Evolutionary conservation across 2,888 invertebrate genomes (phyloP).

Genomic region (Hirtodrosophila cameraria): DNA sequence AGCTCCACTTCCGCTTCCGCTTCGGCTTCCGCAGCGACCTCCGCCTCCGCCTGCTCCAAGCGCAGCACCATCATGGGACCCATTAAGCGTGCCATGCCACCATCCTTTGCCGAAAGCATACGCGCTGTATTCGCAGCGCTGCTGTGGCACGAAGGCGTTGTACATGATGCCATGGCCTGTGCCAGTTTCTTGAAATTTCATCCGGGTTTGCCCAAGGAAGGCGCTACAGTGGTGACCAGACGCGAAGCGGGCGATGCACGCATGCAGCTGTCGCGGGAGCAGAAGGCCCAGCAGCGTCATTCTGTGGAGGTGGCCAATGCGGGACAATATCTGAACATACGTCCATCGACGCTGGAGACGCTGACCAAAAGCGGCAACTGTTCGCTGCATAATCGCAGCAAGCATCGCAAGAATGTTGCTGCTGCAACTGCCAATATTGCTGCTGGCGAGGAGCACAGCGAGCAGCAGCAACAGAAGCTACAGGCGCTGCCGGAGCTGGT

Average conservation of each 20-base stretch:
- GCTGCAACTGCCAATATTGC: constrained; percentile 12
- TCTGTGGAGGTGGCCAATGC: constrained; percentile 93
- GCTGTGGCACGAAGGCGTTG: constrained; percentile 98
- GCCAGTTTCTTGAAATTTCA: constrained; percentile 98
- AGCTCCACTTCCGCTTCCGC: constrained; percentile 54
- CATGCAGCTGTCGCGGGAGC: constrained; percentile 84
- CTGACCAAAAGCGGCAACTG: constrained; percentile 91
- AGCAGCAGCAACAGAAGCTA: constrained; percentile 72
- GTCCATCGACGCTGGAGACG: constrained; percentile 91
- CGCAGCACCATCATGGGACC: constrained; percentile 76
- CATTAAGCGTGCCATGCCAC: constrained; percentile 93
- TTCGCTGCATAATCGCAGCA: constrained; percentile 90
- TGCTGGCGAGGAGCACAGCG: constrained; percentile 36
- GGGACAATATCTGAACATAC: constrained; percentile 90
- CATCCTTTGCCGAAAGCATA: constrained; percentile 95
- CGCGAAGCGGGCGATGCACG: constrained; percentile 83
- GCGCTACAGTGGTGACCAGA: constrained; percentile 89
- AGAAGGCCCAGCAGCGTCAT: constrained; percentile 90
- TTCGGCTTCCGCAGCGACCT: constrained; percentile 68
- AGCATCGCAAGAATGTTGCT: constrained; percentile 85
- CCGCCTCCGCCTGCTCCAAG: constrained; percentile 28
- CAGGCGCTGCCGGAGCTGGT: constrained; percentile 85
- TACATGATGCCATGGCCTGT: constrained; percentile 99
- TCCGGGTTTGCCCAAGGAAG: constrained; percentile 92
- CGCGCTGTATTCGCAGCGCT: constrained; percentile 98